Percentiles rank a stretch among this genome's conserved stretches.
Conservation (phyloP, 2,113 vertebrate genomes). For the Astatoreochromis straeleni region DNA sequence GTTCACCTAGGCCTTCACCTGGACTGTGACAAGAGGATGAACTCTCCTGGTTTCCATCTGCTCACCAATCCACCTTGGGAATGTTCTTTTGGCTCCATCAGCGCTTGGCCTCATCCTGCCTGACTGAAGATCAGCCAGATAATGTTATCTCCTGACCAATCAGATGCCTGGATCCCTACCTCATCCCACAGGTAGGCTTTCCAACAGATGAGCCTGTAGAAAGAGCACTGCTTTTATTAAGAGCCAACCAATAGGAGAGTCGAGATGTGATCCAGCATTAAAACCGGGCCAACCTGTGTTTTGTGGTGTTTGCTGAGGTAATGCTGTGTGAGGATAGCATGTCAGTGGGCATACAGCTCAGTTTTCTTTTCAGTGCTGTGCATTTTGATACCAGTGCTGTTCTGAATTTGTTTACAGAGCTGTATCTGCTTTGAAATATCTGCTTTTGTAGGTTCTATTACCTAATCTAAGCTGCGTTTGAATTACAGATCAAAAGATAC, state of each 20-base stretch:
- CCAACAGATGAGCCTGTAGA: constrained; percentile 28
- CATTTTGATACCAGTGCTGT: not conserved
- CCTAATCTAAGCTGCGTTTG: not conserved
- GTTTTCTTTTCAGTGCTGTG: not conserved
- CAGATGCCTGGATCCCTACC: constrained; percentile 66
- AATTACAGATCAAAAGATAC: not conserved
- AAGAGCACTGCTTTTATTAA: constrained; percentile 53
- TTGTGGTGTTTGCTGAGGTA: constrained; percentile 26
- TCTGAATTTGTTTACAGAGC: not conserved
- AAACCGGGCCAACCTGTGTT: constrained; percentile 18
- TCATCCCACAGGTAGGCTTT: constrained; percentile 76
- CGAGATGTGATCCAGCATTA: constrained; percentile 4
- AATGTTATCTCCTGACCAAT: constrained; percentile 72
- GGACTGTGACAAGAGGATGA: not conserved
- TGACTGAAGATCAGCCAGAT: constrained; percentile 80
- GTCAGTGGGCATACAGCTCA: not conserved
- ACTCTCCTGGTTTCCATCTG: constrained; percentile 72
- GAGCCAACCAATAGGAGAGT: constrained; percentile 58
- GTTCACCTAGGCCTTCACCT: constrained; percentile 17
- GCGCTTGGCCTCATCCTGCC: constrained; percentile 27
- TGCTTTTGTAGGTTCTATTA: not conserved
- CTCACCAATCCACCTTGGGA: constrained; percentile 61
- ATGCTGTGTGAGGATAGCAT: constrained; percentile 2
- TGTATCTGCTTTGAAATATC: not conserved
- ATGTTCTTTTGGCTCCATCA: constrained; percentile 50